phyloP scores from a whole-genome alignment of 2,888 invertebrate genomes.

The Ectemnius continuus region DNA sequence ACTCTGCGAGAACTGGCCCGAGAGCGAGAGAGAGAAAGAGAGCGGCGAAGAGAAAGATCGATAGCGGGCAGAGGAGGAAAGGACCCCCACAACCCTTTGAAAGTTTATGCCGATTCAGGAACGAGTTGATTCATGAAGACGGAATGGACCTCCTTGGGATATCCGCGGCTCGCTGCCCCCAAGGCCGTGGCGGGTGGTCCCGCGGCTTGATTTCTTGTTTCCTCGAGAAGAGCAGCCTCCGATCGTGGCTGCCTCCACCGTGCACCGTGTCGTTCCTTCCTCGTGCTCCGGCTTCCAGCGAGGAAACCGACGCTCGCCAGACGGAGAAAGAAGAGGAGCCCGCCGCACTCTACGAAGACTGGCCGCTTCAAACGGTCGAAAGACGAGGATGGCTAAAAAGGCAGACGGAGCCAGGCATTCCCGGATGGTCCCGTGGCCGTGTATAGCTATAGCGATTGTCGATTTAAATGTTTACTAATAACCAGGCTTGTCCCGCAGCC shows the following conservation, averaged over 20 bases:
- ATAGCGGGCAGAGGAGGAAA: constrained; percentile 28
- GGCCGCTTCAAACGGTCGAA: neutral
- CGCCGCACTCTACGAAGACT: too few species aligned
- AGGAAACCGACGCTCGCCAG: neutral
- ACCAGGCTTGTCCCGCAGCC: constrained; percentile 77
- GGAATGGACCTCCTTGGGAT: constrained; percentile 77
- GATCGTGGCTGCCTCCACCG: constrained; percentile 25
- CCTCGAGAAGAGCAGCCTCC: constrained; percentile 66
- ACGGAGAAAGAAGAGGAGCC: too few species aligned
- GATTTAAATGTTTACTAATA: constrained; percentile 79
- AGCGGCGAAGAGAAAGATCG: too few species aligned
- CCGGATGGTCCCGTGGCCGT: constrained; percentile 41
- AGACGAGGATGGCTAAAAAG: constrained; percentile 23
- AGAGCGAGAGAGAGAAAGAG: constrained; percentile 33
- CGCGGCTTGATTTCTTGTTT: constrained; percentile 78
- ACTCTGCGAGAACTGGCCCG: constrained; percentile 61
- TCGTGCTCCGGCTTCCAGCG: constrained; percentile 13
- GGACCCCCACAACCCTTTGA: constrained; percentile 62
- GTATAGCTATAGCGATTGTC: constrained; percentile 73
- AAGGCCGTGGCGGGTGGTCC: constrained; percentile 77
- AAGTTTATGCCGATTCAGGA: constrained; percentile 76
- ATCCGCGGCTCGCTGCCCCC: constrained; percentile 70
- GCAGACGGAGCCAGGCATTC: constrained; percentile 57
- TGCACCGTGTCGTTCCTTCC: constrained; percentile 13
- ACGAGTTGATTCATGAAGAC: constrained; percentile 78